Base-by-base conservation (phyloP, 2,888 invertebrate genomes). In the Cephonodes hylas region DNA sequence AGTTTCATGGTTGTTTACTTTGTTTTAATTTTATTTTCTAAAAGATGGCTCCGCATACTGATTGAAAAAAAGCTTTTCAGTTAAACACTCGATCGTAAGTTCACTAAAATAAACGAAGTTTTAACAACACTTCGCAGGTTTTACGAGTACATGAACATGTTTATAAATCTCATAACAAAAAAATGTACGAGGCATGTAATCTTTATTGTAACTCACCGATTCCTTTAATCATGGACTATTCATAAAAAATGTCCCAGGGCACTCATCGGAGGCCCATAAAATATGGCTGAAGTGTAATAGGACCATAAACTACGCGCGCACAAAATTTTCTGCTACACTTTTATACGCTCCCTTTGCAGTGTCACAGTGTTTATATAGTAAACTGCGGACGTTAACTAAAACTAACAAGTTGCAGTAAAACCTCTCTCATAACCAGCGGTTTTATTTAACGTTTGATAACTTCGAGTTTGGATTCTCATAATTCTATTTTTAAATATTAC, bases 191-290 rank as follows among this genome's bases (percentile, higher is more conserved):
- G 27, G 18, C 53, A 31, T 53, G 53, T 53, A 42, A 42, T 34
- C 46, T 61, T 34, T 44, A 58, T 61, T 61, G 58, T 58, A 45
- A 61, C 58, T 61, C 42, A 8, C 45, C 42, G 34, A 45, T 45
- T 46, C 57, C 56, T 58, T 61, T 61, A 61, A 61, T 58, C 61
- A 58, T 61, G 45, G 58, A 27, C 68, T 68, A 68, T 71, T 73
- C 66, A 73, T 75, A 58, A 61, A 61, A 61, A 71, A 67, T 74
- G 75, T 76, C 72, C 76, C 70, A 73, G 64, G 68, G 69, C 67
- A 75, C 68, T 73, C 73, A 72, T 72, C 73, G 72, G 71, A 72
- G 70, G 63, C 64, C 71, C 68, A 71, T 77, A 77, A 80, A 79
- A 78, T 75, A 74, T 74, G 69, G 71, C 70, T 71, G 67, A 67